A percentile compares a stretch with the other conserved stretches of the same genome.
These are phyloP conservation scores for Sinocyclocheilus grahami DNA, from an alignment of 2,113 vertebrate species.

Conservation along the genomic window DNA sequence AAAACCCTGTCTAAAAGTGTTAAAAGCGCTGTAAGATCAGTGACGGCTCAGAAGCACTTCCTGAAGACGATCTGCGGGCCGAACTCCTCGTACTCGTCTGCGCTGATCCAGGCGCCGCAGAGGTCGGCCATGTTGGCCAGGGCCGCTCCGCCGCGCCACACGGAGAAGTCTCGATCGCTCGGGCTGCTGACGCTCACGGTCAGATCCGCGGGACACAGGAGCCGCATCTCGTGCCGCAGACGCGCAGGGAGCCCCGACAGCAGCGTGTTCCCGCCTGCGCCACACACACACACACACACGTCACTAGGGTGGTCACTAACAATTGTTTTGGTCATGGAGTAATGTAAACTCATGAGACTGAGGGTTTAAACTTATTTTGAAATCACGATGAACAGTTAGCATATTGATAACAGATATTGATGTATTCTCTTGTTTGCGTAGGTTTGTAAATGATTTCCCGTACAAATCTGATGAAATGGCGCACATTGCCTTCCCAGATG, in stretches of 20 bases:
- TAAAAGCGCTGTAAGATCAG: not conserved
- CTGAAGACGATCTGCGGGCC: constrained; percentile 74
- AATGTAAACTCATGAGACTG: too few relatives aligned
- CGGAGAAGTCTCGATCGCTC: constrained; percentile 69
- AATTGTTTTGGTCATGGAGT: too few relatives aligned
- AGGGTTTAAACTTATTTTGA: too few relatives aligned
- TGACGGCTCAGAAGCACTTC: constrained; percentile 74
- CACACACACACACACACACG: not conserved
- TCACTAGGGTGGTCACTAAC: too few relatives aligned
- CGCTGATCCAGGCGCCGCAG: constrained; percentile 71
- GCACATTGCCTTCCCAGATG: too few relatives aligned
- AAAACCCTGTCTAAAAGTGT: not conserved
- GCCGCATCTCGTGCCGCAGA: constrained; percentile 67
- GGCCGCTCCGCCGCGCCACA: constrained; percentile 74
- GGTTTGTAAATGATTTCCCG: too few relatives aligned
- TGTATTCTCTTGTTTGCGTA: too few relatives aligned
- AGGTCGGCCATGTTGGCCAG: constrained; percentile 67
- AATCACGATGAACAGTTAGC: too few relatives aligned
- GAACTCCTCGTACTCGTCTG: constrained; percentile 71
- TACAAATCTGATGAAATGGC: too few relatives aligned
- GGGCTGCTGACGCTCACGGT: constrained; percentile 66
- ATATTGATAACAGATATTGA: too few relatives aligned
- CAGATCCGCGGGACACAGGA: constrained; percentile 58
- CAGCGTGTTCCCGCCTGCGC: constrained; percentile 76
- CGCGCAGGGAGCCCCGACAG: constrained; percentile 70